phyloP scores from a whole-genome alignment of 2,888 invertebrate genomes.

The Hirtodrosophila histrioides region DNA sequence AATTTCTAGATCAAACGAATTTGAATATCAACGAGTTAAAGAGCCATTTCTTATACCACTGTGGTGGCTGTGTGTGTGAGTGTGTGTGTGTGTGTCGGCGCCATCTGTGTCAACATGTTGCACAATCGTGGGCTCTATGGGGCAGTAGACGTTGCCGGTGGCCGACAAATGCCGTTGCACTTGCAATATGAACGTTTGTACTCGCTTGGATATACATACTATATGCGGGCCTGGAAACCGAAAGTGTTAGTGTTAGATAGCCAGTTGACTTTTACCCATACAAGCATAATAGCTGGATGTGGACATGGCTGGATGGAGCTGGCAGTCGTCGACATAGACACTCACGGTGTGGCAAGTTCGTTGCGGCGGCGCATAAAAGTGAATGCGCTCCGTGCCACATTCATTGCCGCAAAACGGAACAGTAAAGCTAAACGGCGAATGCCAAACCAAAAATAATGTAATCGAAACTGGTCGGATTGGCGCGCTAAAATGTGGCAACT shows the following conservation, averaged over 20 bases:
- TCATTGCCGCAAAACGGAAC: conserved; percentile 80
- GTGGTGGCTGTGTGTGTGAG: conserved; percentile 17
- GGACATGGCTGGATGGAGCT: conserved; percentile 9
- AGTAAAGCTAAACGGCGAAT: conserved; percentile 50
- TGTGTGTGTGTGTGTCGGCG: conserved; percentile 1
- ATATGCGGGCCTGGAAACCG: conserved; percentile 43
- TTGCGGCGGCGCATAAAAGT: conserved; percentile 60
- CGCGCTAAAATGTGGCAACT: conserved; percentile 68
- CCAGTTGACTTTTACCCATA: conserved; percentile 61
- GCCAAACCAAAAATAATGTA: conserved; percentile 68
- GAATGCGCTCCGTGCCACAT: conserved; percentile 67
- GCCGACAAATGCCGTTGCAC: conserved; percentile 60
- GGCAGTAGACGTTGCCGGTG: conserved; percentile 29
- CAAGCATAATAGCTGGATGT: conserved; percentile 15
- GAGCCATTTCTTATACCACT: conserved; percentile 23
- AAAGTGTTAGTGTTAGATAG: conserved; percentile 61
- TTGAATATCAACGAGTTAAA: no score
- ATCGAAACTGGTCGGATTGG: conserved; percentile 76
- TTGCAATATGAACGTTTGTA: conserved; percentile 57
- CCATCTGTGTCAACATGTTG: conserved; percentile 38
- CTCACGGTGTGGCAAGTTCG: conserved; percentile 77
- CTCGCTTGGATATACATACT: conserved; percentile 3
- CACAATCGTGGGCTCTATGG: conserved; percentile 30
- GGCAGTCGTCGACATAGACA: conserved; percentile 61
- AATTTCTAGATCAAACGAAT: no score